phyloP scores from a whole-genome alignment of 92 coral and sea anemone species.

The Hydrozoanthus gracilis region DNA sequence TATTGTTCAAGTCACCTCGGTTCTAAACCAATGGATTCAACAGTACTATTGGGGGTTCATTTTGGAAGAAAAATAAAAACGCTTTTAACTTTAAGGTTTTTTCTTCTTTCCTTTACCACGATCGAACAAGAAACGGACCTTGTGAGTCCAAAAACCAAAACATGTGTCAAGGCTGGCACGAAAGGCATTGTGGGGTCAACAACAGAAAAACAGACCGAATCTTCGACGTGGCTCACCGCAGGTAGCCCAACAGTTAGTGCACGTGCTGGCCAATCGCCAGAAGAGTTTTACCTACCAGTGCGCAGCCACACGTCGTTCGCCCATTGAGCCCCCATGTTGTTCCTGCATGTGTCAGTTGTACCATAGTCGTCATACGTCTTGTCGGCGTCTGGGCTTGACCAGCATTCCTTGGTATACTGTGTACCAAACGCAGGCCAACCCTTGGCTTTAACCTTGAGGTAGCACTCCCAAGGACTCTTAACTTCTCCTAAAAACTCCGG shows the following conservation, averaged over 20 bases:
- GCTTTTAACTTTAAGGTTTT: too few species aligned
- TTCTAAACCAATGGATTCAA: too few species aligned
- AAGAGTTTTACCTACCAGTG: background rate
- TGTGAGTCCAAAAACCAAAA: too few species aligned
- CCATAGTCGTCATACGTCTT: constrained; percentile 13
- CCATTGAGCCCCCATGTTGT: background rate
- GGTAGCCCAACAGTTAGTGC: background rate
- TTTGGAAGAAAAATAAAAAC: too few species aligned
- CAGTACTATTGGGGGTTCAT: too few species aligned
- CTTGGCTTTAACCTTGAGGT: constrained; percentile 17
- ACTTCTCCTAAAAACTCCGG: background rate
- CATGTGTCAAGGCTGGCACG: too few species aligned
- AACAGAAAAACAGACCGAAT: too few species aligned
- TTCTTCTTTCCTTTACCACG: too few species aligned
- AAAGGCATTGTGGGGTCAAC: too few species aligned
- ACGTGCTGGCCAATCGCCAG: background rate
- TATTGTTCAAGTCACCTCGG: too few species aligned
- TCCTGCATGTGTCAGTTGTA: constrained; percentile 15
- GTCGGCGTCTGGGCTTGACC: constrained; percentile 26
- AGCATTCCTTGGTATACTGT: constrained; percentile 15
- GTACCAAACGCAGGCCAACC: constrained; percentile 37
- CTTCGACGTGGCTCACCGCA: background rate
- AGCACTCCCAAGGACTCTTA: constrained; percentile 26
- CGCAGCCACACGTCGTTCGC: constrained; percentile 17
- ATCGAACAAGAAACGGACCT: too few species aligned